Evolutionary conservation across 2,888 invertebrate species (phyloP).

Genomic region (Latheticus oryzae): DNA sequence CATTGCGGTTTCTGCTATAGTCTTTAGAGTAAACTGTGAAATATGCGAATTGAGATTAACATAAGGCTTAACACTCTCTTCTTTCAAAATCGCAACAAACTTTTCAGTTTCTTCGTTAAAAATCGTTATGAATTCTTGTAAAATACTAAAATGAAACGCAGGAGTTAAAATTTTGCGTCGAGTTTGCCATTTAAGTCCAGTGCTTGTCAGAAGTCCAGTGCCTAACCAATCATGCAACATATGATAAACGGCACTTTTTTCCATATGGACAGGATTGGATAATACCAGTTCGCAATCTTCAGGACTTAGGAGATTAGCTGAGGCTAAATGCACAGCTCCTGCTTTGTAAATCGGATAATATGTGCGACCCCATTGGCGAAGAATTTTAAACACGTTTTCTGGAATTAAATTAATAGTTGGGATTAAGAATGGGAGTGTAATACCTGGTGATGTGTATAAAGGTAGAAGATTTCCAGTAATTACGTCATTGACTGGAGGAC

Average conservation of each 20-base stretch:
- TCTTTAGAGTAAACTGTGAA: slow-evolving; percentile 25
- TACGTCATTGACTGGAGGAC: slow-evolving; percentile 1
- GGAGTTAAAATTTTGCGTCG: slow-evolving; percentile 53
- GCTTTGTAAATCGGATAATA: slow-evolving; percentile 45
- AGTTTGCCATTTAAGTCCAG: slow-evolving; percentile 52
- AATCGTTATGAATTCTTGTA: slow-evolving; percentile 48
- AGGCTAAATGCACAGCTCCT: slow-evolving; percentile 29
- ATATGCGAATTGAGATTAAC: slow-evolving; percentile 17
- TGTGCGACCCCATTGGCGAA: slow-evolving; percentile 1
- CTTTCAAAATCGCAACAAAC: slow-evolving; percentile 40
- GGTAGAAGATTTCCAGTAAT: slow-evolving; percentile 2
- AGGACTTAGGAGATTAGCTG: slow-evolving; percentile 37
- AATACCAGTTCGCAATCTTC: slow-evolving; percentile 51
- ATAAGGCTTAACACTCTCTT: slow-evolving; percentile 3
- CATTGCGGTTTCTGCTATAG: slow-evolving; percentile 43
- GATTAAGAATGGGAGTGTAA: too few relatives aligned
- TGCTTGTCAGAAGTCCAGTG: slow-evolving; percentile 62
- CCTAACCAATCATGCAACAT: slow-evolving; percentile 60
- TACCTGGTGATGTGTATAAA: neutral
- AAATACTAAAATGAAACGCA: slow-evolving; percentile 53
- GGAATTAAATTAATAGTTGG: neutral
- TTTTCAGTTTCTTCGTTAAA: slow-evolving; percentile 50
- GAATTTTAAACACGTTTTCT: slow-evolving; percentile 4
- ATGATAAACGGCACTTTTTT: slow-evolving; percentile 58
- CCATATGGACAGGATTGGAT: slow-evolving; percentile 54